A percentile compares a stretch with the other conserved stretches of the same genome.
These are phyloP conservation scores for Phoxinus dragarum DNA, from an alignment of 2,797 vertebrate species.

Conservation along the genomic window DNA sequence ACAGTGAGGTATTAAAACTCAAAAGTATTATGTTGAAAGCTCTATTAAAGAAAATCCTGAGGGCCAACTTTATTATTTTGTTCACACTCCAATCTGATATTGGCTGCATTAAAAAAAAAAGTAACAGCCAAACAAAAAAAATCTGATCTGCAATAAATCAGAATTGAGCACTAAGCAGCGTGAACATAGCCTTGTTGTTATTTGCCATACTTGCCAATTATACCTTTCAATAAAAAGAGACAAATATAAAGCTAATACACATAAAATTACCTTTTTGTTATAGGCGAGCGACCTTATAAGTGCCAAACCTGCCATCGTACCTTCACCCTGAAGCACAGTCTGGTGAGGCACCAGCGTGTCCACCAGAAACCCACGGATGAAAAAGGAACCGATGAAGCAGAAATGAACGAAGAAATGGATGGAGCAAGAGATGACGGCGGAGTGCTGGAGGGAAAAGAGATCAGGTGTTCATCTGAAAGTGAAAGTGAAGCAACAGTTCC, in stretches of 20 bases:
- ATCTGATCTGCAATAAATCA: neutral
- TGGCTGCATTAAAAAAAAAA: neutral
- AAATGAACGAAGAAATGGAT: constrained; percentile 65
- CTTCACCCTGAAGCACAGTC: constrained; percentile 98
- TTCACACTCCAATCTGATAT: neutral
- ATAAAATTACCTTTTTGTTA: constrained; percentile 15
- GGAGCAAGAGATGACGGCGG: constrained; percentile 68
- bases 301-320: constrained; percentile 95
- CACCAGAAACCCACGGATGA: constrained; percentile 85
- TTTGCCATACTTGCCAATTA: neutral
- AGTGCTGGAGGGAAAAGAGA: constrained; percentile 74
- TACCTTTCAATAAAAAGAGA: neutral
- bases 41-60: neutral
- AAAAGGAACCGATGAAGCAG: constrained; percentile 75
- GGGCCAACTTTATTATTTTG: neutral
- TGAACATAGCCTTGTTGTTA: neutral
- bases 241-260: neutral
- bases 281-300: constrained; percentile 95
- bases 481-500: constrained; percentile 56
- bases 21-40: neutral
- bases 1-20: neutral
- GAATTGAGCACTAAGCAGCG: neutral
- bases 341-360: constrained; percentile 95
- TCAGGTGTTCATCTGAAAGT: constrained; percentile 59
- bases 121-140: neutral